A percentile compares a stretch with the other conserved stretches of the same genome.
phyloP scores from a whole-genome alignment of 2,113 vertebrate species.

The Brachyhypopomus gauderio region DNA sequence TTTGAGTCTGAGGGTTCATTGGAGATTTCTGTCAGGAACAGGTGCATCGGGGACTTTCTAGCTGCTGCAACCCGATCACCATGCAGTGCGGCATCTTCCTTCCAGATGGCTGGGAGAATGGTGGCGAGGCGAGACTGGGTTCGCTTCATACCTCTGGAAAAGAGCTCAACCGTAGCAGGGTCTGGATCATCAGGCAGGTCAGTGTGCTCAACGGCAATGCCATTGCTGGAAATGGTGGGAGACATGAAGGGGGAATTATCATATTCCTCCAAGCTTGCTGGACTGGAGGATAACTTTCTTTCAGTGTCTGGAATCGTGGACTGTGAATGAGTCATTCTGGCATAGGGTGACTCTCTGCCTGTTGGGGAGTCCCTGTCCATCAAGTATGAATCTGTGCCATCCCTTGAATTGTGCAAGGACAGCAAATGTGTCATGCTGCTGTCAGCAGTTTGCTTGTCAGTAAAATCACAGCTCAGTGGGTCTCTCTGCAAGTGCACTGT shows the following conservation, averaged over 20 bases:
- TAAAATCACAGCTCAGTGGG: conserved; percentile 71
- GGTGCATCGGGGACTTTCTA: conserved; percentile 77
- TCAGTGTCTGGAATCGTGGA: conserved; percentile 62
- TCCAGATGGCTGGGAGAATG: conserved; percentile 78
- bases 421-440: conserved; percentile 55
- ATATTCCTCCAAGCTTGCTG: conserved; percentile 75
- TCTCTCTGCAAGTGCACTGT: conserved; percentile 69
- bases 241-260: conserved; percentile 77
- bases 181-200: conserved; percentile 72
- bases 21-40: conserved; percentile 79
- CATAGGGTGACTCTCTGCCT: conserved; percentile 70
- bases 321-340: conserved; percentile 67
- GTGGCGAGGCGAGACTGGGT: conserved; percentile 79
- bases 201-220: conserved; percentile 65
- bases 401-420: conserved; percentile 65
- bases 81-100: conserved; percentile 74
- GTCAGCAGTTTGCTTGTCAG: conserved; percentile 56
- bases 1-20: conserved; percentile 67
- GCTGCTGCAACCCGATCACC: conserved; percentile 65
- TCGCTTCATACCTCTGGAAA: conserved; percentile 77
- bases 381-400: conserved; percentile 52
- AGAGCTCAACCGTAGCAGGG: conserved; percentile 65
- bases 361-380: conserved; percentile 70
- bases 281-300: conserved; percentile 75
- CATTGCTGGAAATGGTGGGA: conserved; percentile 63